phyloP scores from a whole-genome alignment of 2,113 vertebrate species.

The Mungos mungo region DNA sequence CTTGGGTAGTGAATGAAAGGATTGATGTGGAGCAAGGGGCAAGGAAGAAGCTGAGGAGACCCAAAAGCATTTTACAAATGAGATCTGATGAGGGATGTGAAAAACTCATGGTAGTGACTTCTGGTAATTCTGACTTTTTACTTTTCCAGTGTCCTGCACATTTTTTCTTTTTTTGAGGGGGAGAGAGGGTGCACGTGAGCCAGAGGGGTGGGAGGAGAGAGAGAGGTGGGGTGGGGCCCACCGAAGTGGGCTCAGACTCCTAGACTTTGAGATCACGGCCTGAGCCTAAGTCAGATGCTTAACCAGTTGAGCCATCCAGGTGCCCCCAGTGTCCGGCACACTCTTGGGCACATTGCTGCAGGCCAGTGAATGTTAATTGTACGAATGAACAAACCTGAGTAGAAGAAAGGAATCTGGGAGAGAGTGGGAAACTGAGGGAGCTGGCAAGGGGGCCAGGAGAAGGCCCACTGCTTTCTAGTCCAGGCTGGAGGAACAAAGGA shows the following conservation, averaged over 20 bases:
- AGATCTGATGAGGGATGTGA: neutral
- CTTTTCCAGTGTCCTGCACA: too few relatives aligned
- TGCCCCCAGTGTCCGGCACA: too few relatives aligned
- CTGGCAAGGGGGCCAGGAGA: neutral
- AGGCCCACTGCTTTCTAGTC: neutral
- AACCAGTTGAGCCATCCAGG: too few relatives aligned
- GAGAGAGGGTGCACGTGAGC: too few relatives aligned
- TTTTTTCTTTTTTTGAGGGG: too few relatives aligned
- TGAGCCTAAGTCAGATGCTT: too few relatives aligned
- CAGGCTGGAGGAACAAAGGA: neutral
- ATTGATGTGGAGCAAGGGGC: neutral
- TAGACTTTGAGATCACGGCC: too few relatives aligned
- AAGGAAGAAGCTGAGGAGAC: neutral
- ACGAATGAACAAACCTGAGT: neutral
- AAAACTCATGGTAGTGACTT: neutral
- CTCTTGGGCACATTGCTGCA: neutral
- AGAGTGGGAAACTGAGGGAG: neutral
- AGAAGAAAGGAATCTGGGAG: neutral
- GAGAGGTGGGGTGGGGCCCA: too few relatives aligned
- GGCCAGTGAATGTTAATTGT: neutral
- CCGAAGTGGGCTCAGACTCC: too few relatives aligned
- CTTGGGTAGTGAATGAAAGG: neutral
- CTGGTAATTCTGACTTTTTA: neutral
- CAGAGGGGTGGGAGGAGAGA: too few relatives aligned
- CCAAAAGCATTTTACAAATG: neutral